A percentile compares a stretch with the other conserved stretches of the same genome.
These are phyloP conservation scores for Amblyteles armatorius DNA, from an alignment of 2,888 invertebrate species.

Conservation along the genomic window DNA sequence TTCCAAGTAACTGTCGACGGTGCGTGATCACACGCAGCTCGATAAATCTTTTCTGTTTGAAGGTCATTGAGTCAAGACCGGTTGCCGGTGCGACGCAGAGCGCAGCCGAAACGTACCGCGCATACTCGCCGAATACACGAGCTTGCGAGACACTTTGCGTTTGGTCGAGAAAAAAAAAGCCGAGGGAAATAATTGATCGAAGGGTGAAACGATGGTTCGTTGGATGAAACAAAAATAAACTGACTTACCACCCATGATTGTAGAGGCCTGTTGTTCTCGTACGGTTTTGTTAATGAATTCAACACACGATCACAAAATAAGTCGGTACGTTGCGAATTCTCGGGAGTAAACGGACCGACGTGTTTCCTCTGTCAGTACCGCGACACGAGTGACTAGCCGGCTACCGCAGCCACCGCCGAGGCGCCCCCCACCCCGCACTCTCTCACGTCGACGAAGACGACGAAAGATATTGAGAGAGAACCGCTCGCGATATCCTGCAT, in stretches of 20 bases:
- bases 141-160: slow-evolving; percentile 5
- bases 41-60: slow-evolving; percentile 73
- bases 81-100: slow-evolving; percentile 71
- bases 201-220: slow-evolving; percentile 19
- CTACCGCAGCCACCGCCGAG: slow-evolving; percentile 42
- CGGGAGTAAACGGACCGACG: slow-evolving; percentile 59
- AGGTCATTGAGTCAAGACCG: slow-evolving; percentile 82
- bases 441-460: slow-evolving; percentile 5
- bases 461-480: background rate
- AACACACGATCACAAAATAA: slow-evolving; percentile 64
- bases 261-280: slow-evolving; percentile 48
- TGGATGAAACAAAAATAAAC: background rate
- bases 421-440: slow-evolving; percentile 27
- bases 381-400: slow-evolving; percentile 77
- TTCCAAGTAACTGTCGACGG: slow-evolving; percentile 26
- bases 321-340: slow-evolving; percentile 10
- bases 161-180: background rate
- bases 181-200: background rate
- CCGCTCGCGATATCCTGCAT: slow-evolving; percentile 33
- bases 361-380: slow-evolving; percentile 75
- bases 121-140: background rate
- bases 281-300: slow-evolving; percentile 41
- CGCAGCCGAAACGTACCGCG: slow-evolving; percentile 5
- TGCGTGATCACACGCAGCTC: slow-evolving; percentile 28
- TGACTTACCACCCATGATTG: slow-evolving; percentile 81